Conservation (phyloP, 2,888 invertebrate species). For the Drosophila pseudotakahashii region DNA sequence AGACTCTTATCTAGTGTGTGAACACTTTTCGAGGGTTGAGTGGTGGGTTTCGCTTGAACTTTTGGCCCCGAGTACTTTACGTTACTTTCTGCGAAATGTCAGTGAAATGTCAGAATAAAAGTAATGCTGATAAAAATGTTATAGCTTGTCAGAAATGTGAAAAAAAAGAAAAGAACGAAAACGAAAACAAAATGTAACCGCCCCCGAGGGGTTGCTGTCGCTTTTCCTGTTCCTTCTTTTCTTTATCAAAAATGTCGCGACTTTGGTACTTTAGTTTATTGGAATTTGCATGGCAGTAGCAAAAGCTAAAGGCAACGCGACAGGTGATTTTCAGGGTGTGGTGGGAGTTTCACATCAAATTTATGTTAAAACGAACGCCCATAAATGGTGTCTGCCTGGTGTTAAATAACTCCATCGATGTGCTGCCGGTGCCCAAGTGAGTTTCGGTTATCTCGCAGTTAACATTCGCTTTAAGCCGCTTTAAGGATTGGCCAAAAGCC, state of each 20-base stretch:
- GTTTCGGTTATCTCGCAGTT: constrained; percentile 55
- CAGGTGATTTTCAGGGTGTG: constrained; percentile 55
- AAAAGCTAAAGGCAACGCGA: constrained; percentile 9
- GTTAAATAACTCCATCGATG: constrained; percentile 56
- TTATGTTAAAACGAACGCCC: constrained; percentile 74
- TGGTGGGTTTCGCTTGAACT: constrained; percentile 11
- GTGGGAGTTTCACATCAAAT: constrained; percentile 50
- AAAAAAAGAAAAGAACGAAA: constrained; percentile 32
- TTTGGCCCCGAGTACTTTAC: constrained; percentile 53
- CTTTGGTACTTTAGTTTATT: constrained; percentile 76
- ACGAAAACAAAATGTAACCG: constrained; percentile 49
- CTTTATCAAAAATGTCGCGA: constrained; percentile 74
- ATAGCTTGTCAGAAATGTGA: constrained; percentile 73
- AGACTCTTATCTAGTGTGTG: constrained; percentile 51
- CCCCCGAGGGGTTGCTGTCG: constrained; percentile 40
- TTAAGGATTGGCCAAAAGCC: constrained; percentile 40
- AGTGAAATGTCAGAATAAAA: constrained; percentile 81
- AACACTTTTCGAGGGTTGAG: constrained; percentile 18
- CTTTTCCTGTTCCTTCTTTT: constrained; percentile 34
- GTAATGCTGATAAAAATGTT: constrained; percentile 79
- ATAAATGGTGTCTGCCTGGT: constrained; percentile 54
- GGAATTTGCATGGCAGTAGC: constrained; percentile 65
- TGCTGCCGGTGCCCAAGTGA: constrained; percentile 9
- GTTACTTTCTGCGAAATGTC: constrained; percentile 66
- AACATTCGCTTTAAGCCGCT: constrained; percentile 66